Percentiles rank a stretch among this genome's conserved stretches.
Evolutionary conservation across 2,888 invertebrate genomes (phyloP).

Genomic region (Hedya salicella): DNA sequence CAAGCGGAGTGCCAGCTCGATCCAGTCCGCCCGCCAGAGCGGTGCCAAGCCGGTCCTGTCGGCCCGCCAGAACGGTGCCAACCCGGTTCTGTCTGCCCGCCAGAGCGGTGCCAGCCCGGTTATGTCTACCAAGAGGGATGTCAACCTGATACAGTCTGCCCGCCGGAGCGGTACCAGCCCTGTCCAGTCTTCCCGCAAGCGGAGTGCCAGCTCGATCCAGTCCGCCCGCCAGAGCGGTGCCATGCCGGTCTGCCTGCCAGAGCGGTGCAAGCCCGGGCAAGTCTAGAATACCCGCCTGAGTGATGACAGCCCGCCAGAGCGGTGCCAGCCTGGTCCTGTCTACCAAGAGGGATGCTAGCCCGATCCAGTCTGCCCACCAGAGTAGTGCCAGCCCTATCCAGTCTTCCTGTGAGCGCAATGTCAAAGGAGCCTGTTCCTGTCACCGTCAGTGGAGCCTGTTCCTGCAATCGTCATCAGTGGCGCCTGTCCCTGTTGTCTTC

Average conservation of each 20-base stretch:
- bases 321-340: too few species aligned
- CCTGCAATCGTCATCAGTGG: neutral
- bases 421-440: slow-evolving; percentile 2
- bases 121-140: neutral
- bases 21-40: neutral
- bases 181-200: slow-evolving; percentile 1
- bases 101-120: neutral
- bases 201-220: neutral
- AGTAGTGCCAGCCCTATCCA: neutral
- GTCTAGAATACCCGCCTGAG: too few species aligned
- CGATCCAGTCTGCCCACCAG: slow-evolving; percentile 2
- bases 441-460: too few species aligned
- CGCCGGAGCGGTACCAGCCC: neutral
- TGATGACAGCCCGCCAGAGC: neutral
- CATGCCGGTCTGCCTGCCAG: neutral
- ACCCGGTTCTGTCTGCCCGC: slow-evolving; percentile 1
- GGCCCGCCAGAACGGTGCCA: neutral
- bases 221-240: neutral
- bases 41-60: neutral
- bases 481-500: neutral
- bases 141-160: neutral
- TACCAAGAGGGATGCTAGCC: neutral
- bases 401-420: neutral
- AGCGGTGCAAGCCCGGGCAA: neutral
- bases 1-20: slow-evolving; percentile 4